Percentiles rank a stretch among this genome's conserved stretches.
Evolutionary conservation across 2,113 vertebrate genomes (phyloP).

Genomic region (Osmerus mordax): DNA sequence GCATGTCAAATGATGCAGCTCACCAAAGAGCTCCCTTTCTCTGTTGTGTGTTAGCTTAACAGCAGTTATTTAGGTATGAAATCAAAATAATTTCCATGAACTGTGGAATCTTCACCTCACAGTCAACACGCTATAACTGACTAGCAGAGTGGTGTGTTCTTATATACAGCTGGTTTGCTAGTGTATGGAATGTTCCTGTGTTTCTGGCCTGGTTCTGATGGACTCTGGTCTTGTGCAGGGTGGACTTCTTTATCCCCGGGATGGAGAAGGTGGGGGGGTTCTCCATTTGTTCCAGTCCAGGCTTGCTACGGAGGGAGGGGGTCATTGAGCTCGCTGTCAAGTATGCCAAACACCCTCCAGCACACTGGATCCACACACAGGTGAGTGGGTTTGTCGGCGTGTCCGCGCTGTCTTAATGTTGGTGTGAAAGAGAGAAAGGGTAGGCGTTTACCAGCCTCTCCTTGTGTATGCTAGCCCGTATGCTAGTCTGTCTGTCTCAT

Average conservation of each 20-base stretch:
- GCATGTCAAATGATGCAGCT: too few relatives aligned
- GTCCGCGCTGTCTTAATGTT: background rate
- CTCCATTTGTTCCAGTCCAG: constrained; percentile 93
- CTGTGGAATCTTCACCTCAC: too few relatives aligned
- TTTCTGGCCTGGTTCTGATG: background rate
- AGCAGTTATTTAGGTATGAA: too few relatives aligned
- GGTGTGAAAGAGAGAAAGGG: too few relatives aligned
- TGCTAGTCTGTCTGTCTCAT: background rate
- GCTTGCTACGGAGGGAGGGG: constrained; percentile 79
- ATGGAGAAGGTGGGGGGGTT: constrained; percentile 88
- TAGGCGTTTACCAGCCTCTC: too few relatives aligned
- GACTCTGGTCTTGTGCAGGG: constrained; percentile 68
- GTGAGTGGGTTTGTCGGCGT: constrained; percentile 60
- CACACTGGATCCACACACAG: constrained; percentile 87
- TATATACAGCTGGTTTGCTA: background rate
- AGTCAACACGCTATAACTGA: too few relatives aligned
- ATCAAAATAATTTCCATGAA: too few relatives aligned
- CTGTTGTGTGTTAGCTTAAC: too few relatives aligned
- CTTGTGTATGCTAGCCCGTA: background rate
- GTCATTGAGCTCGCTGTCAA: constrained; percentile 91
- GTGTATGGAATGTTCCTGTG: background rate
- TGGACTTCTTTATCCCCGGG: constrained; percentile 92
- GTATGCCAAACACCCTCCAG: constrained; percentile 81
- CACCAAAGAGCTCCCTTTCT: too few relatives aligned
- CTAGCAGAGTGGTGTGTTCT: background rate